Evolutionary conservation across 2,888 invertebrate species (phyloP).

Genomic region (Agelastica alni): DNA sequence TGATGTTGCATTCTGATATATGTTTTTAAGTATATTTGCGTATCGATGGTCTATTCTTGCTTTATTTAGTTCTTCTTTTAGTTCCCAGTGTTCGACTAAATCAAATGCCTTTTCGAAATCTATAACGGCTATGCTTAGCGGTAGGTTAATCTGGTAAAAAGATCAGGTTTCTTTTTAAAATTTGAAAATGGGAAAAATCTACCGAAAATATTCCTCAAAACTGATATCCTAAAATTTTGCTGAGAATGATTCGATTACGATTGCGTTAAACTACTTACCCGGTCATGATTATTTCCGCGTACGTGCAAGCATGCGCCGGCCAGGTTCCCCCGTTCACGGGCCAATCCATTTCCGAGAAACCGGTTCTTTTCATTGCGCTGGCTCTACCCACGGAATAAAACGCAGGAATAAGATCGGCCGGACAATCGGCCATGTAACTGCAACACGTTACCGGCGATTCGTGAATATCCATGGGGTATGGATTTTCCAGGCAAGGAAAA

Average conservation of each 20-base stretch:
- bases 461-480: conserved; percentile 99
- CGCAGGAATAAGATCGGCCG: conserved; percentile 96
- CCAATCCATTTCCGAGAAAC: conserved; percentile 93
- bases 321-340: conserved; percentile 96
- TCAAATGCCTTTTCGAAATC: too few species aligned
- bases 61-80: too few species aligned
- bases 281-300: conserved; percentile 98
- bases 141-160: too few species aligned
- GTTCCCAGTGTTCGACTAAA: too few species aligned
- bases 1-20: too few species aligned
- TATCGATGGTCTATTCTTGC: too few species aligned
- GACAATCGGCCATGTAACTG: conserved; percentile 96
- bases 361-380: conserved; percentile 72
- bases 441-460: conserved; percentile 98
- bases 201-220: too few species aligned
- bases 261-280: conserved; percentile 64
- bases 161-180: too few species aligned
- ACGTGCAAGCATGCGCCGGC: conserved; percentile 94
- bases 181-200: too few species aligned
- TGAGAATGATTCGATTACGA: neutral
- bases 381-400: conserved; percentile 93
- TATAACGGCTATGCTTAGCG: too few species aligned
- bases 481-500: conserved; percentile 99
- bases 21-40: too few species aligned
- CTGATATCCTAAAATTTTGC: too few species aligned